Conservation (phyloP, 92 coral and sea anemone genomes). For the Micromussa lordhowensis region DNA sequence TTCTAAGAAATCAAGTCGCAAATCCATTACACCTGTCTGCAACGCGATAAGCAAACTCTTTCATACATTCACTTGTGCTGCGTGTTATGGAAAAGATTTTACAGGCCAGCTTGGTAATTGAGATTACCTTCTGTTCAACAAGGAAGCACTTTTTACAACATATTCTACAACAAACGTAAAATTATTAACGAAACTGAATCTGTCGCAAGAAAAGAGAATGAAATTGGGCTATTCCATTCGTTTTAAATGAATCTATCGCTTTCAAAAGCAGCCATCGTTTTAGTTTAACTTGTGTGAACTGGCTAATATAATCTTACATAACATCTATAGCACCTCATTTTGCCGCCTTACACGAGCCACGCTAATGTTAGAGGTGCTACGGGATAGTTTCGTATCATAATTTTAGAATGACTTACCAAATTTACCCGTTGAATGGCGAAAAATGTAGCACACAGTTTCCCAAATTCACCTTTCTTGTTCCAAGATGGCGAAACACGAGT, state of each 20-base stretch:
- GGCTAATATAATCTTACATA: too few relatives aligned
- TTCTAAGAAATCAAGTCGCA: neutral
- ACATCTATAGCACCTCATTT: neutral
- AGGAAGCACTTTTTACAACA: too few relatives aligned
- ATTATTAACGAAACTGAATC: neutral
- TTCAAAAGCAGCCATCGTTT: neutral
- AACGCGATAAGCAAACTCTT: neutral
- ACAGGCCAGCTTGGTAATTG: neutral
- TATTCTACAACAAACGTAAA: neutral
- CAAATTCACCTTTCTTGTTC: neutral
- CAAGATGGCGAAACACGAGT: constrained; percentile 79
- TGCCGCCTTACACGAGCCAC: neutral
- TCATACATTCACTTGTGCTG: neutral
- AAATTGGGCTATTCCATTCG: neutral
- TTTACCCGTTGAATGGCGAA: neutral
- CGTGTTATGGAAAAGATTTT: neutral
- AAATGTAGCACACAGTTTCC: neutral
- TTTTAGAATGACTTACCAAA: constrained; percentile 23
- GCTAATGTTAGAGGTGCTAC: neutral
- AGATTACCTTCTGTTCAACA: too few relatives aligned
- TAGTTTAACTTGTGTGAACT: too few relatives aligned
- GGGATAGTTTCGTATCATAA: neutral
- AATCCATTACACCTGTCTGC: neutral
- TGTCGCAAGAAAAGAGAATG: neutral
- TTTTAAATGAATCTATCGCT: neutral